Percentiles rank a stretch among this genome's conserved stretches.
phyloP scores from a whole-genome alignment of 2,797 vertebrate species.

The Megaceryle alcyon region DNA sequence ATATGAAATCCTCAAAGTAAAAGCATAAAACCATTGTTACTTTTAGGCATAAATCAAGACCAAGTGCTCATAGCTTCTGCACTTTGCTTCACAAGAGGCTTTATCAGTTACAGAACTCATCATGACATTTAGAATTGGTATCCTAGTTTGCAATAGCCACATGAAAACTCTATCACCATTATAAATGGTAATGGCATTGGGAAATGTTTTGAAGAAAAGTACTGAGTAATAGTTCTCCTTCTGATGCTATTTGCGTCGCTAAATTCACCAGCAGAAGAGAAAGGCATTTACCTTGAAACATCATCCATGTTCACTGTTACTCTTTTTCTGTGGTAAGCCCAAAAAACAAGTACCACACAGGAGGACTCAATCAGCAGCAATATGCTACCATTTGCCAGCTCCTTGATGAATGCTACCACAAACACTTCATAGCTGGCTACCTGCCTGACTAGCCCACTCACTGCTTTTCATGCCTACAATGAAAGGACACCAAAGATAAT shows the following conservation, averaged over 20 bases:
- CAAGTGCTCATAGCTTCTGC: neutral
- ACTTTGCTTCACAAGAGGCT: neutral
- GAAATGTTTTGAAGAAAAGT: neutral
- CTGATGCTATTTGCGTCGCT: neutral
- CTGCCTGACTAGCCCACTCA: neutral
- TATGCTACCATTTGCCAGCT: neutral
- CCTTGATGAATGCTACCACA: neutral
- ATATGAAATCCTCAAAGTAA: neutral
- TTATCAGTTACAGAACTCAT: neutral
- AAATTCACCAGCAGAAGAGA: neutral
- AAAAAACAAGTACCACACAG: neutral
- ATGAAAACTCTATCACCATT: neutral
- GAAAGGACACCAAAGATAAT: neutral
- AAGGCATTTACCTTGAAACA: constrained; percentile 3
- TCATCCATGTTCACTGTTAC: neutral
- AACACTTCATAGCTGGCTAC: neutral
- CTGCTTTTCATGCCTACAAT: neutral
- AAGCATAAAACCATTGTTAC: neutral
- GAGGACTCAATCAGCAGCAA: neutral
- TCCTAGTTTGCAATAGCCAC: neutral
- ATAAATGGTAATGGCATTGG: neutral
- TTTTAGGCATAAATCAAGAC: neutral
- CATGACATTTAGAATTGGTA: neutral
- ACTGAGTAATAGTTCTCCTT: neutral
- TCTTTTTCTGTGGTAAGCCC: neutral